Percentiles rank a stretch among this genome's conserved stretches.
phyloP scores from a whole-genome alignment of 2,797 vertebrate species.

The Pangasius krempfi region DNA sequence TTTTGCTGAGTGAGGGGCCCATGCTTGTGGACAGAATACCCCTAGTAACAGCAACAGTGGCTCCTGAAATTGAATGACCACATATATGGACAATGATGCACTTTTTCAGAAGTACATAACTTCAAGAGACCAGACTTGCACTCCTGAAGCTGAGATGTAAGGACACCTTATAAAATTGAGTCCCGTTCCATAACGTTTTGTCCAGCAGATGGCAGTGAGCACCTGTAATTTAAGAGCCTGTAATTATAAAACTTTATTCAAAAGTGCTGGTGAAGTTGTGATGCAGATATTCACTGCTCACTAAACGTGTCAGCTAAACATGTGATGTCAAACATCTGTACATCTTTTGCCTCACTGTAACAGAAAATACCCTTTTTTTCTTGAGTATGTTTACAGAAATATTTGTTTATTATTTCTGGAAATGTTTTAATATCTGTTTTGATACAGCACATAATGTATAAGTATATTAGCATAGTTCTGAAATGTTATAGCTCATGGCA shows the following conservation, averaged over 20 bases:
- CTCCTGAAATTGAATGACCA: conserved; percentile 42
- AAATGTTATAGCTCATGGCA: neutral
- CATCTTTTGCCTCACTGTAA: neutral
- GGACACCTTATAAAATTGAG: neutral
- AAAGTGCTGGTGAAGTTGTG: neutral
- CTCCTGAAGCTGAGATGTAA: neutral
- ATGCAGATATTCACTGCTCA: neutral
- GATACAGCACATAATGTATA: neutral
- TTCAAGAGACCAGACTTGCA: neutral
- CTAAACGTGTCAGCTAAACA: neutral
- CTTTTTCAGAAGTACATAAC: neutral
- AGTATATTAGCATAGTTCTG: neutral
- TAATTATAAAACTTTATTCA: neutral
- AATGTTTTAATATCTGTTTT: neutral
- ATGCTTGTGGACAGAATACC: conserved; percentile 68
- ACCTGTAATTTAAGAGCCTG: neutral
- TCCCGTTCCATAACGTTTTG: neutral
- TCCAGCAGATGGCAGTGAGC: conserved; percentile 1
- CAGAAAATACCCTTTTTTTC: neutral
- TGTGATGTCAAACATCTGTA: neutral
- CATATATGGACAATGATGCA: neutral
- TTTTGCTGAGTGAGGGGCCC: conserved; percentile 63
- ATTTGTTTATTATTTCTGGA: neutral
- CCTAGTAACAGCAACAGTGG: conserved; percentile 24
- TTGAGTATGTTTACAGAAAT: neutral